Evolutionary conservation across 92 coral and sea anemone species (phyloP), one percentile per base, ranked within the genome.

Genomic region (Bergia puertoricense): DNA sequence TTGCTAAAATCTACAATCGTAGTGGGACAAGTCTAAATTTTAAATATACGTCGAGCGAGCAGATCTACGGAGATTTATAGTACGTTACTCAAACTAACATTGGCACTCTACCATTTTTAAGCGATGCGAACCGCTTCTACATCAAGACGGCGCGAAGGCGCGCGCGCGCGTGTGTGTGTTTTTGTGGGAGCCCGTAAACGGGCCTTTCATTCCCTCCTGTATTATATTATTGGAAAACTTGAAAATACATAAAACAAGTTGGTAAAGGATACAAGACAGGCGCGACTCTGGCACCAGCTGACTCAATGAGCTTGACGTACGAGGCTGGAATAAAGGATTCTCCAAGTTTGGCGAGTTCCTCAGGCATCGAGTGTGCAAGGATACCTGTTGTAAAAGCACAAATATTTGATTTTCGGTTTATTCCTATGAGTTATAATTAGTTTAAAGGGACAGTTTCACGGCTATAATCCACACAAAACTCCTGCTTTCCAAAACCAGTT

Each of bases 231-330:
- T 16, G 15, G 6, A 0, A 5, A 10, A 14, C 3, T 37, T 74
- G 3, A 7, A 14, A 15, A 38, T 39, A 42, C 3, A 72, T 14
- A 23, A 36, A 20, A 36, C 0, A 68, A 23, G 2, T 20, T 37
- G 2, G 11, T 42, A 83, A 83, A 83, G 87, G 87, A 83, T 83
- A 83, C 88, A 57, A 86, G 46, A 90, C 86, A 39, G 92, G 92
- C 8, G 50, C 90, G 62, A 90, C 92, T 81, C 92, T 59, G 50
- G 90, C 92, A 1, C 92, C 92, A 11, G 90, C 85, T n/a, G 90
- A 80, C 76, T 90, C 92, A 1, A 90, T 22, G 44, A 82, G 86
- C 81, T 90, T 90, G 14, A 90, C 88, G 76, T 90, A 90, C 8
- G 90, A 86, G 68, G 92, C 92, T 0, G 83, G 79, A 54, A 90